These are phyloP conservation scores for Indicator indicator DNA, from an alignment of 2,113 vertebrate species.

Conservation along the genomic window DNA sequence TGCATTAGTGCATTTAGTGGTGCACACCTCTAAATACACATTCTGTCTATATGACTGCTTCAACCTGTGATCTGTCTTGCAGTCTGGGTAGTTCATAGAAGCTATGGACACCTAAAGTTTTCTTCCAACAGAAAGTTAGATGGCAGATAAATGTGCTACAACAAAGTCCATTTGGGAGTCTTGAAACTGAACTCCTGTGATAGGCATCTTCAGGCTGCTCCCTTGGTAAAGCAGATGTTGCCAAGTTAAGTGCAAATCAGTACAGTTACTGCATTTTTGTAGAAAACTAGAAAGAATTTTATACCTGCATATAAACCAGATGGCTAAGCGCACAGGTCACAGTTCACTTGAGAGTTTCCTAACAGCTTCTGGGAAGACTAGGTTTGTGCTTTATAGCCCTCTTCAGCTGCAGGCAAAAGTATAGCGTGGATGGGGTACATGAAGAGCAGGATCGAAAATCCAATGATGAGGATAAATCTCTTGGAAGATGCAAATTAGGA, in stretches of 20 bases:
- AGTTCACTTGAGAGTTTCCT: background rate
- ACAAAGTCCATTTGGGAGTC: background rate
- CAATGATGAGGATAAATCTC: background rate
- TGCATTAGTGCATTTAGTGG: background rate
- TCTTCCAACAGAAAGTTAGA: background rate
- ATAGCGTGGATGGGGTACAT: background rate
- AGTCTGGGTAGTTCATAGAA: background rate
- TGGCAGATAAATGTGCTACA: background rate
- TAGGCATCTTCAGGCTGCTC: background rate
- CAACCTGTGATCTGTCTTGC: background rate
- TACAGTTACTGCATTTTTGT: background rate
- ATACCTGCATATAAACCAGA: background rate
- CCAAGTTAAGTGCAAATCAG: background rate
- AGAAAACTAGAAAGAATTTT: background rate
- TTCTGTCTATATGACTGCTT: background rate
- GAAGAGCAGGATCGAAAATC: background rate
- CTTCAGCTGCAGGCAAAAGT: background rate
- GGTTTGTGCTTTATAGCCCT: background rate
- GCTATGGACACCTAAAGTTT: background rate
- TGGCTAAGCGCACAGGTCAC: background rate
- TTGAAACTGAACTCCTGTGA: background rate
- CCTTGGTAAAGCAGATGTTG: background rate
- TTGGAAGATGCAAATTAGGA: background rate
- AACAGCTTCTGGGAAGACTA: background rate
- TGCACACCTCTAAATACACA: rapidly evolving